Evolutionary conservation across 2,113 vertebrate species (phyloP).

Genomic region (Merops nubicus): DNA sequence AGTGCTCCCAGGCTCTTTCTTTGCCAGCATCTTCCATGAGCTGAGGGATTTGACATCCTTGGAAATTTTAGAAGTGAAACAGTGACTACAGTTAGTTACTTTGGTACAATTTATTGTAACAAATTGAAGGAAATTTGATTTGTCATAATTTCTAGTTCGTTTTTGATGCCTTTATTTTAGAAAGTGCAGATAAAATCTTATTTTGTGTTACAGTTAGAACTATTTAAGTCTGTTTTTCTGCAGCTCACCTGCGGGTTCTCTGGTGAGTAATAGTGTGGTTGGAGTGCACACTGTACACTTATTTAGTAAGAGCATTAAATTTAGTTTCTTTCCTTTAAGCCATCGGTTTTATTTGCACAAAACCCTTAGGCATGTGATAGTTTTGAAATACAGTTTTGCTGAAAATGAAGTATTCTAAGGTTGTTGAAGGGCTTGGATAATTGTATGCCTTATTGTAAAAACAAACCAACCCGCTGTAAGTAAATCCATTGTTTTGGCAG

Average conservation of each 20-base stretch:
- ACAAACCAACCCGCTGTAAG: background rate
- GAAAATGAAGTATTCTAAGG: background rate
- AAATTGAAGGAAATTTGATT: background rate
- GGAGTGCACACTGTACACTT: background rate
- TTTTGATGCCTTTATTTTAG: background rate
- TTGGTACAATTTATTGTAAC: background rate
- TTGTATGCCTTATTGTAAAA: background rate
- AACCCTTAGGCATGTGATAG: background rate
- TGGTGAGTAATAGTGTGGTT: background rate
- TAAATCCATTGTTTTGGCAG: background rate
- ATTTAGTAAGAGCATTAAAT: background rate
- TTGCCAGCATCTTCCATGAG: background rate
- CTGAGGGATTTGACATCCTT: background rate
- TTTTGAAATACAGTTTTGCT: background rate
- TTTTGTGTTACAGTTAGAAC: background rate
- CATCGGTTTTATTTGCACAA: background rate
- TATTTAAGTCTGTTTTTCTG: conserved; percentile 6
- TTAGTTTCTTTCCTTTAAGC: background rate
- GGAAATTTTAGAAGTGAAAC: background rate
- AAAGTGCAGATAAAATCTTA: conserved; percentile 17
- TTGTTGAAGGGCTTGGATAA: background rate
- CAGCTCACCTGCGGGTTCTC: background rate
- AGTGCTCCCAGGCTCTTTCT: background rate
- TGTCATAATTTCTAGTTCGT: background rate
- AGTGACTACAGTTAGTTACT: background rate